Percentiles rank a stretch among this genome's conserved stretches.
These are phyloP conservation scores for Phasia obesa DNA, from an alignment of 2,888 invertebrate species.

Conservation along the genomic window DNA sequence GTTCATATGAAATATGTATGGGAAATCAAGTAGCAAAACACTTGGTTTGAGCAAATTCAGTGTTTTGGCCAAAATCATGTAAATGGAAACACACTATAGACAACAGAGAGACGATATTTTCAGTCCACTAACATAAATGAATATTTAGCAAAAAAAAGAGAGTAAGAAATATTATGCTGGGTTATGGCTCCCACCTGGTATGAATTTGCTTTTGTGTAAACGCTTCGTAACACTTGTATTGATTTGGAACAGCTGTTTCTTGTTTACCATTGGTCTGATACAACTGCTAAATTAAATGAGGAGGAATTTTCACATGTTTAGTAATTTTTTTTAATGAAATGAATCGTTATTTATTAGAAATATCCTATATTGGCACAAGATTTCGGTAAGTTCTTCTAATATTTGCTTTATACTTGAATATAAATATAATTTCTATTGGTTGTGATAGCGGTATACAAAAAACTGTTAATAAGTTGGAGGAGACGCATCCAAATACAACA, in stretches of 20 bases:
- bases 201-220: no score
- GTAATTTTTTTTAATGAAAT: constrained; percentile 77
- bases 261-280: not conserved
- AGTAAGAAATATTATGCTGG: no score
- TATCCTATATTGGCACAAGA: constrained; percentile 90
- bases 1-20: no score
- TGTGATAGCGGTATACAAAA: constrained; percentile 87
- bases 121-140: no score
- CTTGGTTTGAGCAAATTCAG: no score
- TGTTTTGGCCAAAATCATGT: no score
- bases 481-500: constrained; percentile 84
- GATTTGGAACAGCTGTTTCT: constrained; percentile 1
- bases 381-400: constrained; percentile 86
- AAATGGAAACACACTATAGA: no score
- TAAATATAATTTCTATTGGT: not conserved
- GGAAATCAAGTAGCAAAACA: no score
- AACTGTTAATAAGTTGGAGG: constrained; percentile 83
- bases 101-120: no score
- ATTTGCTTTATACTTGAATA: not conserved
- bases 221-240: no score
- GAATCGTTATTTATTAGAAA: constrained; percentile 88
- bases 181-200: no score
- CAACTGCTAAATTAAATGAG: not conserved
- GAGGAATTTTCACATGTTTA: not conserved
- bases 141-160: no score